A percentile compares a stretch with the other conserved stretches of the same genome.
These are phyloP conservation scores for Agrochola lychnidis DNA, from an alignment of 2,888 invertebrate genomes.

Conservation along the genomic window DNA sequence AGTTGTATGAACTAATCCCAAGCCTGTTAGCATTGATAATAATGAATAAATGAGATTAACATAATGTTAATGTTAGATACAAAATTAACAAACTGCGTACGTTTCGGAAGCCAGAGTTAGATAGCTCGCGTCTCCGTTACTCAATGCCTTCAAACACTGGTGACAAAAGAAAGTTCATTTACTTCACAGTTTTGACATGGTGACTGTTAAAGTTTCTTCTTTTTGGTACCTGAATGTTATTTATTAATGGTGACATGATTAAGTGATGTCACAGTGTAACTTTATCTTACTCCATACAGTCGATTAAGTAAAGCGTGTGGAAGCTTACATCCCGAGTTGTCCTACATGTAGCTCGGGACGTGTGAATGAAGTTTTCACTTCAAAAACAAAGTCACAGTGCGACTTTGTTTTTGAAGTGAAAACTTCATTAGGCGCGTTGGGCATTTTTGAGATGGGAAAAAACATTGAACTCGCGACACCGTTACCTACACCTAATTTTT, in stretches of 20 bases:
- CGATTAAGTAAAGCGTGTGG: background rate
- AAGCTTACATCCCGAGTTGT: background rate
- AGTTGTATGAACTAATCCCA: conserved; percentile 39
- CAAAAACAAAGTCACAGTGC: no score
- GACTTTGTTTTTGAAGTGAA: background rate
- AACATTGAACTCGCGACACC: no score
- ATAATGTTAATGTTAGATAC: conserved; percentile 76
- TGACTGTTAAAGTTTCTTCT: conserved; percentile 43
- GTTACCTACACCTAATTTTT: no score
- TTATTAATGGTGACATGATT: conserved; percentile 50
- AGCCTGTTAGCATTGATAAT: conserved; percentile 58
- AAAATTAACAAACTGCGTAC: conserved; percentile 86
- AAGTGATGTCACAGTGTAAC: conserved; percentile 17
- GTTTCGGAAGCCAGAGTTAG: conserved; percentile 85
- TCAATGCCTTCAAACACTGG: conserved; percentile 87
- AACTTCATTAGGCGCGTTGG: no score
- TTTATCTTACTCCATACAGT: conserved; percentile 12
- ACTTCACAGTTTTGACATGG: conserved; percentile 49
- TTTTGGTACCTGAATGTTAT: conserved; percentile 43
- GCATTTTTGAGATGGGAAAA: no score
- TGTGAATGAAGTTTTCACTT: no score
- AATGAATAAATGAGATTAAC: conserved; percentile 56
- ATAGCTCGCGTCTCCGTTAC: conserved; percentile 84
- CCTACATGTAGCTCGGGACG: background rate
- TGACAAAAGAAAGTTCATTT: conserved; percentile 82